Percentiles rank a stretch among this genome's conserved stretches.
These are phyloP conservation scores for Mesodorylaimus sp. DNA, from an alignment of 2,888 invertebrate species.

Conservation along the genomic window DNA sequence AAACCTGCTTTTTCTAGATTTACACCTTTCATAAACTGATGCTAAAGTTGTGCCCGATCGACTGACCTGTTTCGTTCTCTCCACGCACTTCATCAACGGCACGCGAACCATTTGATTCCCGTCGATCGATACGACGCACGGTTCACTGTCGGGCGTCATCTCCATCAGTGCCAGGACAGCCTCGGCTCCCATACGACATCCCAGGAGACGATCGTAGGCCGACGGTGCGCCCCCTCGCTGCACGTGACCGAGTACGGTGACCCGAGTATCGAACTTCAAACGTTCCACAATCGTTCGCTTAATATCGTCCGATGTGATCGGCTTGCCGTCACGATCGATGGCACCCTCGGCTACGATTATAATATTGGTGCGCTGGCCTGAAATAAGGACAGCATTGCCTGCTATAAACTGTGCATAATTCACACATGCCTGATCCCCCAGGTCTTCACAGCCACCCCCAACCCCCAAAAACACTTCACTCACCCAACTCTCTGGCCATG, in stretches of 20 bases:
- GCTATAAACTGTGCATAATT: too few relatives aligned
- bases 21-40: too few relatives aligned
- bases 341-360: constrained; percentile 97
- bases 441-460: too few relatives aligned
- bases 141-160: constrained; percentile 46
- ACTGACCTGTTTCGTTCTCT: constrained; percentile 39
- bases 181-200: constrained; percentile 96
- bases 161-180: constrained; percentile 93
- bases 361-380: constrained; percentile 70
- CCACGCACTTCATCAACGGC: constrained; percentile 89
- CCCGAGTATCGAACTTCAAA: constrained; percentile 81
- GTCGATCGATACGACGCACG: constrained; percentile 40
- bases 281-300: constrained; percentile 58
- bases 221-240: constrained; percentile 95
- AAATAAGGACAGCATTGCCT: too few relatives aligned
- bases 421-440: too few relatives aligned
- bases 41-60: too few relatives aligned
- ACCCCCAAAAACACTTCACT: too few relatives aligned
- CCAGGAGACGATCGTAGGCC: constrained; percentile 90
- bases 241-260: constrained; percentile 88
- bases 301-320: constrained; percentile 72
- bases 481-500: constrained; percentile 33
- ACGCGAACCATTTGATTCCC: constrained; percentile 93
- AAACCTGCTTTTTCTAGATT: too few relatives aligned
- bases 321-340: constrained; percentile 73